Conservation (phyloP, 2,888 invertebrate genomes). For the Pinctada fucata region DNA sequence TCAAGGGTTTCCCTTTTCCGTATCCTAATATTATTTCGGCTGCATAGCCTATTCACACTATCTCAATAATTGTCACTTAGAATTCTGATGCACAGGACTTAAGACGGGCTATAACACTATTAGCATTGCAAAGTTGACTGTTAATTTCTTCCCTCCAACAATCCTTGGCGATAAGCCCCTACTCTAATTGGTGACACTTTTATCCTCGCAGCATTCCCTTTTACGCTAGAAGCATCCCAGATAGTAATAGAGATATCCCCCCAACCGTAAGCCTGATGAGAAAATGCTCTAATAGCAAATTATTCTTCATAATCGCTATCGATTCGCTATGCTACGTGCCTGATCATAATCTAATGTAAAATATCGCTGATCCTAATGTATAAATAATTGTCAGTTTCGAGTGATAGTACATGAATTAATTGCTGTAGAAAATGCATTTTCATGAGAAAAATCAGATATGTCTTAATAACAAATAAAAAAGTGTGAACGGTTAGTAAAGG, state of each 20-base stretch:
- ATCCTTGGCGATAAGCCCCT: too few relatives aligned
- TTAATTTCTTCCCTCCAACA: too few relatives aligned
- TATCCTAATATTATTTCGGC: too few relatives aligned
- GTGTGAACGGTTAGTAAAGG: too few relatives aligned
- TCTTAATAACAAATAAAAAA: too few relatives aligned
- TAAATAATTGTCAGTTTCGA: background rate
- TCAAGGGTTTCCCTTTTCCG: too few relatives aligned
- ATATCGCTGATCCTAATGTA: background rate
- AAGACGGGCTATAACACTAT: too few relatives aligned
- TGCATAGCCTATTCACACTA: too few relatives aligned
- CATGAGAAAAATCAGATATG: too few relatives aligned
- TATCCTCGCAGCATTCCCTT: background rate
- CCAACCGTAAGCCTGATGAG: background rate
- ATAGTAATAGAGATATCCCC: background rate
- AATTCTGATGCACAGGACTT: too few relatives aligned
- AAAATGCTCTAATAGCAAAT: conserved; percentile 3
- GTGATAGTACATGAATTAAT: background rate
- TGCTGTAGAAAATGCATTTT: background rate
- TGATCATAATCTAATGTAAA: background rate
- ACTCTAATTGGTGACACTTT: background rate
- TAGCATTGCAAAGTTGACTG: too few relatives aligned
- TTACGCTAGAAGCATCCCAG: background rate
- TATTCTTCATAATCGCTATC: background rate
- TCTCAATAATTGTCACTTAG: too few relatives aligned
- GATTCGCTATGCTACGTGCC: background rate